Evolutionary conservation across 1,140 invertebrate species (phyloP).

Genomic region (Ladona fulva): DNA sequence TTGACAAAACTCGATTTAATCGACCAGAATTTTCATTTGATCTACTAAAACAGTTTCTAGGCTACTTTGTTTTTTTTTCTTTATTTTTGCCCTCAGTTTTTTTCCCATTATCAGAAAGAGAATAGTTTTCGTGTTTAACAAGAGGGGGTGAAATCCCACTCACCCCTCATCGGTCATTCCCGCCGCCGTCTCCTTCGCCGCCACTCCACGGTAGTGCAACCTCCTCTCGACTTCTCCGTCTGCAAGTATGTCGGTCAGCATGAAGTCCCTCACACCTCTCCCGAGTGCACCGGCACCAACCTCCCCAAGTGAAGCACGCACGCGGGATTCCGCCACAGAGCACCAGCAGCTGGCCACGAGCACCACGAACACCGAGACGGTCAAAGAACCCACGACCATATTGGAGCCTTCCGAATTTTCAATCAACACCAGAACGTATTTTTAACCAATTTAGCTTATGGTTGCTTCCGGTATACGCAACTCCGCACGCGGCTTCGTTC

Average conservation of each 20-base stretch:
- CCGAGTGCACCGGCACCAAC: conserved; percentile 17
- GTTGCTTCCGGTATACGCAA: background rate
- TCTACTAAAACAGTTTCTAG: too few relatives aligned
- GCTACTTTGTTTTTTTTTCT: too few relatives aligned
- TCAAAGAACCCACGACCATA: background rate
- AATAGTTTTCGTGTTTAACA: too few relatives aligned
- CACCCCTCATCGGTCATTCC: conserved; percentile 37
- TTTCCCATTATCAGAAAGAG: too few relatives aligned
- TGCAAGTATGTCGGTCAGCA: conserved; percentile 44
- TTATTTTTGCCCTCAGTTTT: too few relatives aligned
- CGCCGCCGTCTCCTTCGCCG: conserved; percentile 53
- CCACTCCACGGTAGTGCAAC: conserved; percentile 47
- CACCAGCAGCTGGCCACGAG: background rate
- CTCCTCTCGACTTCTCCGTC: conserved; percentile 54
- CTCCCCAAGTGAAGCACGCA: background rate
- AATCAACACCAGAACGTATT: background rate
- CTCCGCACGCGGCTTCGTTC: background rate
- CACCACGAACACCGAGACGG: background rate
- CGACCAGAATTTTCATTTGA: too few relatives aligned
- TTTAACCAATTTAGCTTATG: background rate
- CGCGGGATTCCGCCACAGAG: background rate
- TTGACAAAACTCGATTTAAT: too few relatives aligned
- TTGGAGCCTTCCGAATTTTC: background rate
- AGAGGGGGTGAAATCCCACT: conserved; percentile 9
- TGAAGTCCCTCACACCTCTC: conserved; percentile 42